phyloP scores from a whole-genome alignment of 2,797 vertebrate species.

The Fundulus diaphanus region DNA sequence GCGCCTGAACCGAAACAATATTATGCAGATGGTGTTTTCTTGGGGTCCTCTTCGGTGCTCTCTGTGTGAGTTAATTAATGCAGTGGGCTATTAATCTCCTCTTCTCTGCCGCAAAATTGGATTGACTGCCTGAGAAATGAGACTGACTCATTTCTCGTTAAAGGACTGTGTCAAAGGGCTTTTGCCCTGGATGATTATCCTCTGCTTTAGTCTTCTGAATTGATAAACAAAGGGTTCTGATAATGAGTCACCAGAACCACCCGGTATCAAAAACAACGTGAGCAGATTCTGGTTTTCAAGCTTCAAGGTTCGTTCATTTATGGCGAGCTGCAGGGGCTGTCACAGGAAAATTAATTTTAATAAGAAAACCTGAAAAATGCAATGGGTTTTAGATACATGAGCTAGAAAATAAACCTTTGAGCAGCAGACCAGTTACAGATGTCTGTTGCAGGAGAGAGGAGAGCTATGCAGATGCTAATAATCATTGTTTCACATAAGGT shows the following conservation, averaged over 20 bases:
- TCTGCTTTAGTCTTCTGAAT: constrained; percentile 12
- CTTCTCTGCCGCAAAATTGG: constrained; percentile 55
- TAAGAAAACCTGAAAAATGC: too few species aligned
- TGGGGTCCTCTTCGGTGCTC: constrained; percentile 41
- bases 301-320: not conserved
- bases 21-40: constrained; percentile 64
- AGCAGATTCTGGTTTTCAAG: not conserved
- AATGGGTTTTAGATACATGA: too few species aligned
- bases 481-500: not conserved
- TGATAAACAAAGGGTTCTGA: not conserved
- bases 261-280: not conserved
- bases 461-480: too few species aligned
- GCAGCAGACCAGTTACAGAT: not conserved
- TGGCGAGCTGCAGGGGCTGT: too few species aligned
- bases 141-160: constrained; percentile 63
- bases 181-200: constrained; percentile 33
- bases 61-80: constrained; percentile 66
- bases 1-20: constrained; percentile 59
- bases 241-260: constrained; percentile 5
- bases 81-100: constrained; percentile 67
- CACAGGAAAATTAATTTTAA: too few species aligned
- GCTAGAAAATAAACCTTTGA: not conserved
- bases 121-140: constrained; percentile 66
- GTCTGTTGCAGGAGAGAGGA: too few species aligned
- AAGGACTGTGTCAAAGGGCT: constrained; percentile 20